phyloP scores from a whole-genome alignment of 2,113 vertebrate species.

The Seriola aureovittata region DNA sequence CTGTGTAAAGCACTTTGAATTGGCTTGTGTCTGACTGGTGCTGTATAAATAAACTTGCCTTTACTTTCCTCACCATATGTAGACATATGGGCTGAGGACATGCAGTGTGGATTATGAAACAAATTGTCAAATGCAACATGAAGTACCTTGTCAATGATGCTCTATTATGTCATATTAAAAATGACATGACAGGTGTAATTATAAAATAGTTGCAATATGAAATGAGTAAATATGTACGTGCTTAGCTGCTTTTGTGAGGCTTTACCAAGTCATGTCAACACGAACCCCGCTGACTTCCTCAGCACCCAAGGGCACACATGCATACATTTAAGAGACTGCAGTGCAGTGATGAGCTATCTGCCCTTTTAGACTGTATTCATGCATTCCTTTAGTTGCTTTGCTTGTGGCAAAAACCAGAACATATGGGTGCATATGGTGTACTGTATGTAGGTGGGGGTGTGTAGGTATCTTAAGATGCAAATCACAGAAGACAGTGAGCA shows the following conservation, averaged over 20 bases:
- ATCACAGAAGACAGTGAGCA: neutral
- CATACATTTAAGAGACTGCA: neutral
- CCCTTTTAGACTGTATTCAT: slow-evolving; percentile 12
- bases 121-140: slow-evolving; percentile 24
- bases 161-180: slow-evolving; percentile 37
- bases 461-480: slow-evolving; percentile 35
- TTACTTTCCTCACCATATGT: neutral
- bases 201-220: slow-evolving; percentile 9
- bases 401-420: slow-evolving; percentile 1
- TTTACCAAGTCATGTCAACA: slow-evolving; percentile 12
- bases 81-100: slow-evolving; percentile 24
- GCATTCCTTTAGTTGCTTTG: neutral
- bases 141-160: neutral
- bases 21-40: too few relatives aligned
- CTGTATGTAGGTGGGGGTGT: too few relatives aligned
- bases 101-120: slow-evolving; percentile 8
- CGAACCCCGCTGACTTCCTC: neutral
- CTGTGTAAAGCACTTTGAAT: too few relatives aligned
- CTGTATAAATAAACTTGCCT: too few relatives aligned
- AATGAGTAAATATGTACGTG: slow-evolving; percentile 1
- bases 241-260: neutral
- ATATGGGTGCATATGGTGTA: slow-evolving; percentile 11
- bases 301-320: neutral
- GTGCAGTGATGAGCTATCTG: slow-evolving; percentile 24
- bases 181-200: slow-evolving; percentile 12